These are phyloP conservation scores for Plagiodera versicolora DNA, from an alignment of 2,888 invertebrate genomes.

Conservation along the genomic window DNA sequence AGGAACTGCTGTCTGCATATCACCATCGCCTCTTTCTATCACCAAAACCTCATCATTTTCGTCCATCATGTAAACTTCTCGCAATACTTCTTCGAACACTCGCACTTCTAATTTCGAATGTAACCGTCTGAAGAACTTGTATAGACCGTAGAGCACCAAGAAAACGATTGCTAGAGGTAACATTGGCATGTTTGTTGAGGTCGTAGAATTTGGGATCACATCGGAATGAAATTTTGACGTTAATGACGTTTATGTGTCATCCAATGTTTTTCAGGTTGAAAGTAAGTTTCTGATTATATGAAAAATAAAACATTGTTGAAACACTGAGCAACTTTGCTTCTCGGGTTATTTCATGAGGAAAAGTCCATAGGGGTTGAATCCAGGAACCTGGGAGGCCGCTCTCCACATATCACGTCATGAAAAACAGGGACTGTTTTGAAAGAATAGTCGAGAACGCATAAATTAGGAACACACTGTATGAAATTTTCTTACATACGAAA, in stretches of 20 bases:
- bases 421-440: no score
- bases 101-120: constrained; percentile 6
- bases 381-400: no score
- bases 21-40: constrained; percentile 19
- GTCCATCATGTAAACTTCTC: constrained; percentile 15
- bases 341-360: no score
- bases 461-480: no score
- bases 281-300: background rate
- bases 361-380: no score
- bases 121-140: constrained; percentile 14
- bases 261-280: background rate
- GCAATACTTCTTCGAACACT: constrained; percentile 16
- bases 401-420: no score
- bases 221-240: background rate
- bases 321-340: no score
- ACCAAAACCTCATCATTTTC: constrained; percentile 1
- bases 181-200: background rate
- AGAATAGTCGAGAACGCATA: no score
- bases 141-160: background rate
- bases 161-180: background rate
- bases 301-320: background rate
- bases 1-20: background rate
- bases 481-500: no score
- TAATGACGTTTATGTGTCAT: background rate
- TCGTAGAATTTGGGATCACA: background rate